phyloP scores from a whole-genome alignment of 64 coral and sea anemone species.

The Montipora cactus region DNA sequence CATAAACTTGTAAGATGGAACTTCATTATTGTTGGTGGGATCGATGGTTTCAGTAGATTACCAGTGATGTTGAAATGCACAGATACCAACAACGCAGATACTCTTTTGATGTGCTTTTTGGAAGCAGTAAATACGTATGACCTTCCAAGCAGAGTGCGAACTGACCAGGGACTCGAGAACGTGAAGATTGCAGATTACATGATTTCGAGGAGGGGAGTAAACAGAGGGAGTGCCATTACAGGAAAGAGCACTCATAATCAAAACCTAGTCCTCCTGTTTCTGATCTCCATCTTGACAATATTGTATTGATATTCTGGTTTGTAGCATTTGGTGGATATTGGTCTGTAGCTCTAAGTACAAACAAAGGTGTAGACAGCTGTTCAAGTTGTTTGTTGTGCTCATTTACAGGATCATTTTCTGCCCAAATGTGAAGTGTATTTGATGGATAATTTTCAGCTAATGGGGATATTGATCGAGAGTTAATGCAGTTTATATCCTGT shows the following conservation, averaged over 20 bases:
- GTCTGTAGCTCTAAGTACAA: slow-evolving; percentile 27
- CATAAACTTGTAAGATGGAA: no score
- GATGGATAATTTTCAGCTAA: slow-evolving; percentile 1
- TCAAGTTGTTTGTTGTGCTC: slow-evolving; percentile 30
- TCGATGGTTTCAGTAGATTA: no score
- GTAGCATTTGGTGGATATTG: slow-evolving; percentile 56
- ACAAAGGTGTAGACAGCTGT: slow-evolving; percentile 4
- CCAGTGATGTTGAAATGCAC: no score
- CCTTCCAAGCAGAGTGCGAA: no score
- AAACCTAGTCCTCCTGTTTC: slow-evolving; percentile 60
- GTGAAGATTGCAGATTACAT: no score
- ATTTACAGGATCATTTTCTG: slow-evolving; percentile 60
- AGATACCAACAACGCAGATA: no score
- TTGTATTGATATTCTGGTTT: slow-evolving; percentile 59
- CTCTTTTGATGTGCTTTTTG: no score
- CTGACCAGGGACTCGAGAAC: no score
- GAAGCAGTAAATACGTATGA: no score
- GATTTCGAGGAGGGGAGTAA: no score
- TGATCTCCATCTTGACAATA: slow-evolving; percentile 50
- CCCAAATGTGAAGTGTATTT: slow-evolving; percentile 55
- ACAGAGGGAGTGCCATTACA: no score
- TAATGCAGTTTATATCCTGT: slow-evolving; percentile 27
- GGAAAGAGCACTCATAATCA: not conserved
- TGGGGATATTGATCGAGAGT: not conserved
- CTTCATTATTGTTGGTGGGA: no score